These are phyloP conservation scores for Bugulina stolonifera DNA, from an alignment of 2,888 invertebrate genomes.

Conservation along the genomic window DNA sequence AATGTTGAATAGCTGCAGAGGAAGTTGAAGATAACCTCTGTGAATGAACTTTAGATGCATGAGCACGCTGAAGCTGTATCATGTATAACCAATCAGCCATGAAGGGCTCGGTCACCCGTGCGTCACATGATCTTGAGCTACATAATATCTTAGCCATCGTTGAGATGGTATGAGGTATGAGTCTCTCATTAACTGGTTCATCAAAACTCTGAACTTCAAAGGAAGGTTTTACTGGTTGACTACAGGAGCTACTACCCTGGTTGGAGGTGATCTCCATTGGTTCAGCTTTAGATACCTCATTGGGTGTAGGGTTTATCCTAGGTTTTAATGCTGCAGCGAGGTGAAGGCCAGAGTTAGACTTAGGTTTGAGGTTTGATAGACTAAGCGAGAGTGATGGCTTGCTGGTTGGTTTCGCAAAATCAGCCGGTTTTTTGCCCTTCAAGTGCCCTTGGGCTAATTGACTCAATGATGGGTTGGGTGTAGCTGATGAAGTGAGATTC, in stretches of 20 bases:
- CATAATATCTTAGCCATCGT: not conserved
- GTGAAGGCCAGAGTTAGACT: too few species aligned
- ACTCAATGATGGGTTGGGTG: not conserved
- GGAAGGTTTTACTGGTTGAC: not conserved
- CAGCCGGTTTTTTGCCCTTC: not conserved
- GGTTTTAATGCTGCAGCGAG: not conserved
- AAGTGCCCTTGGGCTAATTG: not conserved
- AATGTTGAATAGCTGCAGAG: conserved; percentile 36
- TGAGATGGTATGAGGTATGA: not conserved
- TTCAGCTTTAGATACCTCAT: not conserved
- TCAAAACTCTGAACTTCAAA: not conserved
- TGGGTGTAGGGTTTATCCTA: not conserved
- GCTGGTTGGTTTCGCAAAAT: not conserved
- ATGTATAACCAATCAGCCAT: not conserved
- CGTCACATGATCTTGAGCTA: not conserved
- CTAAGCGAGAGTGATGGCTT: not conserved
- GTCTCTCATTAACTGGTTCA: not conserved
- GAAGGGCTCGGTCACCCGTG: not conserved
- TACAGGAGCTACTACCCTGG: not conserved
- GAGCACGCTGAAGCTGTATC: not conserved
- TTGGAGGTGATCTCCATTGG: not conserved
- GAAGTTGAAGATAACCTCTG: not conserved
- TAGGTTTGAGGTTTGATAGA: not conserved
- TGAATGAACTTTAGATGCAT: too few species aligned
- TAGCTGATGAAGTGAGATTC: not conserved